Base-by-base conservation (phyloP, 2,888 invertebrate species). In the Trichogramma evanescens region DNA sequence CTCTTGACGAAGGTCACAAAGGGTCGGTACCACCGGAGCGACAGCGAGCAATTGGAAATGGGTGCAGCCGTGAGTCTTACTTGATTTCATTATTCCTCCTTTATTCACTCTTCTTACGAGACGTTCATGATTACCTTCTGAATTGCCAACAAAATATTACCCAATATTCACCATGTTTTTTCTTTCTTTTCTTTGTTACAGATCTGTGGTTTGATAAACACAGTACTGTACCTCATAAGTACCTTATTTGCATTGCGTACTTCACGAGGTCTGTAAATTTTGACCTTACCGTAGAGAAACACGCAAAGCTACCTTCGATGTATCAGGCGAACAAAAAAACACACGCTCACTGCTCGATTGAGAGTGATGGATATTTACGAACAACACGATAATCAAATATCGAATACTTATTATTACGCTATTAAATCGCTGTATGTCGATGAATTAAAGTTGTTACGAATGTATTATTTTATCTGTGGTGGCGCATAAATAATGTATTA, bases 241-340 rank as follows among this genome's bases (percentile, higher is more conserved):
- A 85, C 91, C 41, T 83, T 91, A 69, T 82, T 91, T 68, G 91
- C 91, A 43, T 84, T 87, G 71, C 86, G 89, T 66, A 84, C 86
- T 39, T 92, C 91, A 80, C 85, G 87, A 72, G 88, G 89, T 65
- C 82, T 89, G 67, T 89, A 84, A 84, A 70, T 52, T 26, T 26
- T 26, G 26, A 26, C 26, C 26, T 26, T 26, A 2, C 0, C 26
- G 26, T 26, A 26, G 26, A 26, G 26, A 26, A 26, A 26, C 26
- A 26, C 26, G 26, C 26, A 26, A 26, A 26, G 26, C 26, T 26
- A 26, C 26, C 26, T 26, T 26, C 26, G 26, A 26, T 26, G 26
- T 26, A 26, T 26, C 26, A 26, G 9, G n/a, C 45, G 41, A 43
- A 50, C 44, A 44, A n/a, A 43, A 46, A 46, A 43, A 13, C 4